Evolutionary conservation across 2,113 vertebrate species (phyloP).

Genomic region (Dasyornis broadbenti): DNA sequence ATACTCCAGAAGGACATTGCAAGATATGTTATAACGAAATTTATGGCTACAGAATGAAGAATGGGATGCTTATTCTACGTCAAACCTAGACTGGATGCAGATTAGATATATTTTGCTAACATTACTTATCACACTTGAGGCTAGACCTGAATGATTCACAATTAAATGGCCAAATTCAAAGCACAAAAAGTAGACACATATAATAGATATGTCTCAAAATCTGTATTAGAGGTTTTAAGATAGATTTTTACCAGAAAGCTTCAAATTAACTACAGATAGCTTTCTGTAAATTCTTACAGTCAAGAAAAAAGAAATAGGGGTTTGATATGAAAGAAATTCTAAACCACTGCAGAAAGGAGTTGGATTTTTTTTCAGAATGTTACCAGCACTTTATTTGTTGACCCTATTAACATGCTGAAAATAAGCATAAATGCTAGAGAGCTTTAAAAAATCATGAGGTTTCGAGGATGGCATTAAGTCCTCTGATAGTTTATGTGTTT

Average conservation of each 20-base stretch:
- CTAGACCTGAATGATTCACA: background rate
- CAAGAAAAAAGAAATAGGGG: accelerated
- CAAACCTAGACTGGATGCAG: background rate
- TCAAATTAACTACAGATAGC: background rate
- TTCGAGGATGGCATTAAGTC: background rate
- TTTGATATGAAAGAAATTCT: background rate
- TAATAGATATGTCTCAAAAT: background rate
- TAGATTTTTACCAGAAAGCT: background rate
- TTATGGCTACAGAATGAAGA: background rate
- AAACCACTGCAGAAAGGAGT: background rate
- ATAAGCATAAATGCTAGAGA: background rate
- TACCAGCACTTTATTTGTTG: background rate
- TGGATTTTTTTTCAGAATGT: background rate
- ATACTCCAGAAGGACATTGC: background rate
- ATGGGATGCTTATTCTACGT: background rate
- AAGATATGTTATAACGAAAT: background rate
- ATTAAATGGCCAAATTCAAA: background rate
- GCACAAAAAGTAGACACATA: background rate
- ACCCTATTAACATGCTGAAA: background rate
- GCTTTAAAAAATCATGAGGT: background rate
- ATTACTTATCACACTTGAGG: background rate
- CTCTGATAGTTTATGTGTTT: background rate
- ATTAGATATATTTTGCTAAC: background rate
- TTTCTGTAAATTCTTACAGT: background rate
- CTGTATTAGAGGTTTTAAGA: background rate